Base-by-base conservation (phyloP, 2,888 invertebrate genomes). In the Cheilosia scutellata region DNA sequence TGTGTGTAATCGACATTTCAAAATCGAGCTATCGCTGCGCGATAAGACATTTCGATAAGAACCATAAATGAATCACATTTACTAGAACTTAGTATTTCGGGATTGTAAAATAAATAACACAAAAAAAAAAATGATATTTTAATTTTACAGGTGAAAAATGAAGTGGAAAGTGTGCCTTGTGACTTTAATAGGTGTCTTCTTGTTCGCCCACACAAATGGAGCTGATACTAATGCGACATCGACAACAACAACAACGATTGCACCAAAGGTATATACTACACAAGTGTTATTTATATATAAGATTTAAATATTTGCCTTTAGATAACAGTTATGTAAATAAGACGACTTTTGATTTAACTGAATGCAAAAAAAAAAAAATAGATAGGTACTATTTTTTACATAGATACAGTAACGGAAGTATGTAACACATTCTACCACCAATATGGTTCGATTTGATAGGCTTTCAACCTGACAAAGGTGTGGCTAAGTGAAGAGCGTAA, bases 61-160 rank as follows among this genome's bases (percentile, higher is more conserved):
- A 13, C n/a, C 31, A 20, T 51, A 49, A 63, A 79, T 83, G 79
- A 83, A 83, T 83, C 83, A 83, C 27, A 44, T 58, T 76, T 20
- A 68, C 16, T 60, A 29, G 37, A 74, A 71, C 42, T 44, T 40
- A n/a, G 5, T 53, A 62, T 20, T 70, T 53, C 5, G n/a, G 4
- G n/a, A 47, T 60, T 49, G 31, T 27, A 4, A 42, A 63, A 31
- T 49, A 29, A 31, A 47, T 11, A 20, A 20, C 20, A 20, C 20
- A 51, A 1, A 16, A 11, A 13, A 25, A 42, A 31, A 75, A 44
- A 47, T 25, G 7, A 5, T 63, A 5, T 33, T 20, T 55, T 3
- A 25, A 72, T 62, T 31, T 72, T 72, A 11, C 62, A 83, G 82
- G 66, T 78, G 27, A 57, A 72, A 16, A 2, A 83, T 83, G 83